These are phyloP conservation scores for Meta bourneti DNA, from an alignment of 2,888 invertebrate species.

Conservation along the genomic window DNA sequence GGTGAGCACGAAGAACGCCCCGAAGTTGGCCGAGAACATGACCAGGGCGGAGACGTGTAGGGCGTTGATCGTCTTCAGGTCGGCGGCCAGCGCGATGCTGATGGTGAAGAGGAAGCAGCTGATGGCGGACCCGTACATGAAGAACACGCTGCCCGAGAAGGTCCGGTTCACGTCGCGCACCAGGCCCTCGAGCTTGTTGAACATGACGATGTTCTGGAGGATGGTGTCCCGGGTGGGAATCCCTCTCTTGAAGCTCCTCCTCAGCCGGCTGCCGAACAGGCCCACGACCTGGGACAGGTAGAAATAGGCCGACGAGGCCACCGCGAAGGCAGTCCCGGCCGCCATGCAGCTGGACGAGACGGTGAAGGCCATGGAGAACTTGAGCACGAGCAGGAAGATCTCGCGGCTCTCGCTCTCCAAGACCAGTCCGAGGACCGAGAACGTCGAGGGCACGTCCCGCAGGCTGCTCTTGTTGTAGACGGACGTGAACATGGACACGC, in stretches of 20 bases:
- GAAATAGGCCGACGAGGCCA: slow-evolving; percentile 27
- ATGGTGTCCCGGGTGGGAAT: neutral
- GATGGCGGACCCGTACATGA: slow-evolving; percentile 21
- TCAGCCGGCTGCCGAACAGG: slow-evolving; percentile 1
- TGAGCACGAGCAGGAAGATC: neutral
- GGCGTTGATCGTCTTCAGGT: neutral
- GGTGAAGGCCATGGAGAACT: neutral
- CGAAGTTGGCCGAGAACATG: neutral
- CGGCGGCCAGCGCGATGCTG: neutral
- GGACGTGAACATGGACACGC: neutral
- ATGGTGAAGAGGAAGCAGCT: slow-evolving; percentile 37
- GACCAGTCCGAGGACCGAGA: neutral
- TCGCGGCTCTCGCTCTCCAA: neutral
- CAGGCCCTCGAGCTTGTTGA: neutral
- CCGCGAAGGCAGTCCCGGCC: neutral
- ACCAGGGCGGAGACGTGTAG: neutral
- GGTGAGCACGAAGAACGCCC: slow-evolving; percentile 15
- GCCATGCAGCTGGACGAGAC: neutral
- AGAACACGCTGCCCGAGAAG: slow-evolving; percentile 6
- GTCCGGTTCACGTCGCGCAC: neutral
- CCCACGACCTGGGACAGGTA: slow-evolving; percentile 23
- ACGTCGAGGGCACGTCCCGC: neutral
- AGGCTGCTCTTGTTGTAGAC: neutral
- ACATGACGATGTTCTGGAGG: slow-evolving; percentile 3
- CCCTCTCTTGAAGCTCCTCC: slow-evolving; percentile 9